A percentile compares a stretch with the other conserved stretches of the same genome.
Conservation (phyloP, 1,140 invertebrate species). For the Aphidius ervi region DNA sequence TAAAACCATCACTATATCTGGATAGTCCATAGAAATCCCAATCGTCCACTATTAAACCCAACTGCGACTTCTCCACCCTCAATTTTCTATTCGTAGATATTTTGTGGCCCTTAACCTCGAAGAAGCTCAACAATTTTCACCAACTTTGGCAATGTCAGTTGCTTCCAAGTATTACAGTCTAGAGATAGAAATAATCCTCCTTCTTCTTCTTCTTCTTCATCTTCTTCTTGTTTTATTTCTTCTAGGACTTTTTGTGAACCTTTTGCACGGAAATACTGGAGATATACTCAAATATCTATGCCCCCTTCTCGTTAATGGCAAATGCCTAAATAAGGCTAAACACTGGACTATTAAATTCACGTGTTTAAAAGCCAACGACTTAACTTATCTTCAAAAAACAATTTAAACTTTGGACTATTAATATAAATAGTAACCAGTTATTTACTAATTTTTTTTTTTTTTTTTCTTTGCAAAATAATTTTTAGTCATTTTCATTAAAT, state of each 20-base stretch:
- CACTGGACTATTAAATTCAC: conserved; percentile 20
- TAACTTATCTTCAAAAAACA: no score
- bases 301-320: conserved; percentile 10
- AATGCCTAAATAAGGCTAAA: conserved; percentile 26
- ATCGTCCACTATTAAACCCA: no score
- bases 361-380: not conserved
- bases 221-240: not conserved
- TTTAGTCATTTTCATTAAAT: no score
- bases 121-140: not conserved
- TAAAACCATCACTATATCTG: not conserved
- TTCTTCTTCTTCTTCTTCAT: no score
- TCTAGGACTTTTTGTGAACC: not conserved
- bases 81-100: not conserved
- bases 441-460: no score
- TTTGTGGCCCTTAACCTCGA: not conserved
- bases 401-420: no score
- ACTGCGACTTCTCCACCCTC: no score
- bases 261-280: no score
- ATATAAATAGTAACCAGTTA: no score
- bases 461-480: no score
- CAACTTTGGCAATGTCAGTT: conserved; percentile 13
- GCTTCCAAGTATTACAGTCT: conserved; percentile 3
- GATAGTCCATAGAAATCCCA: not conserved
- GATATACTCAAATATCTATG: no score
- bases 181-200: not conserved